phyloP scores from a whole-genome alignment of 1,140 invertebrate species.

The Panonychus citri region DNA sequence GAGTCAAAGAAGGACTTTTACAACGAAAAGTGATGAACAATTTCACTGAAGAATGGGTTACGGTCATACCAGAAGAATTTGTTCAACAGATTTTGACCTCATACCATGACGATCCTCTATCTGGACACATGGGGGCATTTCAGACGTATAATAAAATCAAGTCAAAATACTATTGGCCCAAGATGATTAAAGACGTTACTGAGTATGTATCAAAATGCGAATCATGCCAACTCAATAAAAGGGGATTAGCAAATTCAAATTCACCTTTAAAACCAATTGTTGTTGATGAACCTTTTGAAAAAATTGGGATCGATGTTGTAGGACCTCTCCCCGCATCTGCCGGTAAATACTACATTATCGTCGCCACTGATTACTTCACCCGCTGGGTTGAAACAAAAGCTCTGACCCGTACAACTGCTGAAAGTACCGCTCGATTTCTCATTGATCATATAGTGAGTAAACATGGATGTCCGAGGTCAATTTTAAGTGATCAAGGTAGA shows the following conservation, averaged over 20 bases:
- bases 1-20: no score
- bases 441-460: constrained; percentile 18
- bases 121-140: not conserved
- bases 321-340: constrained; percentile 13
- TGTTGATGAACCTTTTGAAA: constrained; percentile 10
- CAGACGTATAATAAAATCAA: not conserved
- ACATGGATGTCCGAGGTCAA: constrained; percentile 18
- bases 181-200: not conserved
- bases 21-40: no score
- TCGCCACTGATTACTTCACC: constrained; percentile 16
- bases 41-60: no score
- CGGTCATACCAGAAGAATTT: not conserved
- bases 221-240: constrained; percentile 2
- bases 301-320: constrained; percentile 17
- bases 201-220: constrained; percentile 1
- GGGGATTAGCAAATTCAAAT: not conserved
- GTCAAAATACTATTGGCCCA: constrained; percentile 3
- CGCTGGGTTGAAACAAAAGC: constrained; percentile 15
- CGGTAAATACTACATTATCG: constrained; percentile 16
- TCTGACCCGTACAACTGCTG: constrained; percentile 1
- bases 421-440: constrained; percentile 12
- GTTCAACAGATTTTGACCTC: not conserved
- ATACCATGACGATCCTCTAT: constrained; percentile 1
- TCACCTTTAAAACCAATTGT: constrained; percentile 7
- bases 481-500: constrained; percentile 15